phyloP scores from a whole-genome alignment of 2,113 vertebrate species.

The Rhodinocichla rosea region DNA sequence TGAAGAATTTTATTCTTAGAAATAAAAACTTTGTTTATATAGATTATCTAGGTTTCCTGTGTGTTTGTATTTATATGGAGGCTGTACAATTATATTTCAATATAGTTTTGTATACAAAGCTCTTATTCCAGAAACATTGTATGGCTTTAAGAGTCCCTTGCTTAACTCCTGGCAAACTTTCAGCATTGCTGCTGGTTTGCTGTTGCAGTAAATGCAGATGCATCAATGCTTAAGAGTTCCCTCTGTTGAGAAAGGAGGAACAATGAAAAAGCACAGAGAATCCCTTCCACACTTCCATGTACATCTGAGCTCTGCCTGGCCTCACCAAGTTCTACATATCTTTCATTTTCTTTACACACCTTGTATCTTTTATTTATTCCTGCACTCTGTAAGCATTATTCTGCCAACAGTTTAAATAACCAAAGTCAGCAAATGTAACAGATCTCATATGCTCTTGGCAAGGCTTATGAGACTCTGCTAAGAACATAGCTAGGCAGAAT shows the following conservation, averaged over 20 bases:
- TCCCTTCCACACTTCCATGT: not conserved
- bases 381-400: not conserved
- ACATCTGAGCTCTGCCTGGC: not conserved
- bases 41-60: not conserved
- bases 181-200: not conserved
- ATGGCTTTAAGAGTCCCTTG: not conserved
- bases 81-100: not conserved
- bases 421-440: not conserved
- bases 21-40: not conserved
- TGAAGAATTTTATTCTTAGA: not conserved
- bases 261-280: not conserved
- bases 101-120: not conserved
- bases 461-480: not conserved
- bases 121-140: not conserved
- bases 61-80: not conserved
- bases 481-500: not conserved
- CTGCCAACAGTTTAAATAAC: not conserved
- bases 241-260: not conserved
- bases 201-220: not conserved
- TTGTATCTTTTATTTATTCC: not conserved
- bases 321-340: not conserved
- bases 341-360: not conserved
- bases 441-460: not conserved
- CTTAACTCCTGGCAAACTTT: not conserved
- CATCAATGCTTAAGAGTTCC: not conserved